A percentile compares a stretch with the other conserved stretches of the same genome.
Conservation (phyloP, 2,888 invertebrate genomes). For the Chrysolina oricalcia region DNA sequence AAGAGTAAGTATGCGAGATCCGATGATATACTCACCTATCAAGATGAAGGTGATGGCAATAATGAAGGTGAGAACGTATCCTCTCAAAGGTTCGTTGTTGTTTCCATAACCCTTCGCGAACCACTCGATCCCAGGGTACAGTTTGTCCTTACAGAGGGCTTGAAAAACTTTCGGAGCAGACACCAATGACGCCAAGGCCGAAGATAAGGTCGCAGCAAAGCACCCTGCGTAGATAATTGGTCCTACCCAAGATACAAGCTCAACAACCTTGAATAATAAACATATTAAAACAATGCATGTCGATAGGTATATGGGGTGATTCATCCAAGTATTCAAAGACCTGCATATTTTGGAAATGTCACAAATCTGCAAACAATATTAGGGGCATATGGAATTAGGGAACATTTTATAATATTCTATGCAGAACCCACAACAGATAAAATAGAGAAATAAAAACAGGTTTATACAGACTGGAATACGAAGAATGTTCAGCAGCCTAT, state of each 20-base stretch:
- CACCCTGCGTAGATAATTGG: slow-evolving; percentile 97
- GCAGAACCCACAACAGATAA: no score
- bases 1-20: background rate
- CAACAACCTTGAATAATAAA: slow-evolving; percentile 79
- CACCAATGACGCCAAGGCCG: slow-evolving; percentile 95
- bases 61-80: slow-evolving; percentile 93
- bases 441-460: no score
- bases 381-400: no score
- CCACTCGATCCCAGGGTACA: slow-evolving; percentile 93
- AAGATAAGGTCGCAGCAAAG: slow-evolving; percentile 97
- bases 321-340: no score
- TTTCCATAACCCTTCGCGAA: slow-evolving; percentile 91
- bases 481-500: no score
- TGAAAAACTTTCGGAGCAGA: slow-evolving; percentile 96
- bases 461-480: no score
- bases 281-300: background rate
- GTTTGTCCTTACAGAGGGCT: slow-evolving; percentile 94
- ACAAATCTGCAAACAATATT: no score
- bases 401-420: no score
- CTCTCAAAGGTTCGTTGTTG: slow-evolving; percentile 89
- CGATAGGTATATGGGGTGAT: no score
- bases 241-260: slow-evolving; percentile 87
- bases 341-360: no score
- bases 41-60: slow-evolving; percentile 90
- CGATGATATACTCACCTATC: slow-evolving; percentile 79